A percentile compares a stretch with the other conserved stretches of the same genome.
Evolutionary conservation across 2,113 vertebrate genomes (phyloP).

Genomic region (Sisor rabdophorus): DNA sequence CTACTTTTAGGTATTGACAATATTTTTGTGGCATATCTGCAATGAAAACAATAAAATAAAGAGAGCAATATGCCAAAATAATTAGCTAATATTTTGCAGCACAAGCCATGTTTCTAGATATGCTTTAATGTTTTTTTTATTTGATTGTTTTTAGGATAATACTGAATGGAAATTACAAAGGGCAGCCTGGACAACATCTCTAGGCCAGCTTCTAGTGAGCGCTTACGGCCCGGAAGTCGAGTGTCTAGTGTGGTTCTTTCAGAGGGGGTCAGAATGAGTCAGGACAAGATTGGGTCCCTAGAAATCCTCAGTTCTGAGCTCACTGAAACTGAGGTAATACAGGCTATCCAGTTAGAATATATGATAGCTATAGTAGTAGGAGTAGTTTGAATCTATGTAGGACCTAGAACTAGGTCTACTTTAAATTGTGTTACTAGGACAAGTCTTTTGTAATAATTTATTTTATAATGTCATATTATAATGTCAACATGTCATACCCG

Average conservation of each 20-base stretch:
- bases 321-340: conserved; percentile 65
- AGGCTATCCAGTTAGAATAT: not conserved
- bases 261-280: conserved; percentile 46
- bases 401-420: not conserved
- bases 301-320: conserved; percentile 71
- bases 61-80: too few relatives aligned
- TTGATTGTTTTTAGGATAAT: not conserved
- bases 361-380: not conserved
- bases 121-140: too few relatives aligned
- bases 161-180: conserved; percentile 76
- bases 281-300: conserved; percentile 55
- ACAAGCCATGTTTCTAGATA: not conserved
- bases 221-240: conserved; percentile 55
- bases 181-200: conserved; percentile 76
- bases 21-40: too few relatives aligned
- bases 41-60: too few relatives aligned
- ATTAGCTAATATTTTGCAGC: not conserved
- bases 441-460: too few relatives aligned
- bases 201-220: conserved; percentile 68
- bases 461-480: too few relatives aligned
- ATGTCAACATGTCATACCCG: too few relatives aligned
- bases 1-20: too few relatives aligned
- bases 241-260: conserved; percentile 58
- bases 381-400: not conserved
- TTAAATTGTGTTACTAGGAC: too few relatives aligned